Percentiles rank a stretch among this genome's conserved stretches.
These are phyloP conservation scores for Eueides isabella DNA, from an alignment of 1,140 invertebrate species.

Conservation along the genomic window DNA sequence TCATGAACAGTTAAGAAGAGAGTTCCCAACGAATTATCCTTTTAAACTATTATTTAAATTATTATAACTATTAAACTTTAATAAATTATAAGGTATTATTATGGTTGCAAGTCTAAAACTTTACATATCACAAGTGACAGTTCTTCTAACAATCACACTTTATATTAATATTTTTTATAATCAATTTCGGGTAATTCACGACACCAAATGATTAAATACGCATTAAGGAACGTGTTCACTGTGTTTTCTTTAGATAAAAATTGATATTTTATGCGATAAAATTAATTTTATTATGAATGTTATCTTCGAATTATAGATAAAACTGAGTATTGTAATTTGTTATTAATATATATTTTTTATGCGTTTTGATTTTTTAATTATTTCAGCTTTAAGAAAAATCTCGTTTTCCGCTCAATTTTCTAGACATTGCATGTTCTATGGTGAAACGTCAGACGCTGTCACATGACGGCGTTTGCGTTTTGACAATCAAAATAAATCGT, in stretches of 20 bases:
- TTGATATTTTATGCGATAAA: constrained; percentile 1
- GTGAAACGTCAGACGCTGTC: too few species aligned
- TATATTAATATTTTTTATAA: neutral
- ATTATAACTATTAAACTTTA: too few species aligned
- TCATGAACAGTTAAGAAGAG: too few species aligned
- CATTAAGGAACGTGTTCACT: constrained; percentile 1
- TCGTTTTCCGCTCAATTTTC: too few species aligned
- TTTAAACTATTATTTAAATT: too few species aligned
- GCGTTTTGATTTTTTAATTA: neutral
- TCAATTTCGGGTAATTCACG: constrained; percentile 1
- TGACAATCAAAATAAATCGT: too few species aligned
- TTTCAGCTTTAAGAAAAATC: neutral
- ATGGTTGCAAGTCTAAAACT: neutral
- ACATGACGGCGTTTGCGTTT: too few species aligned
- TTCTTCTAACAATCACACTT: neutral
- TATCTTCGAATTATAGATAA: neutral
- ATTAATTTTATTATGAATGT: neutral
- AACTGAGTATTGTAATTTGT: neutral
- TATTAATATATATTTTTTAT: neutral
- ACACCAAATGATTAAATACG: neutral
- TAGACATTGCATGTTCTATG: too few species aligned
- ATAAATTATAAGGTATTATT: too few species aligned
- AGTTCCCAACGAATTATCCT: too few species aligned
- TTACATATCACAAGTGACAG: neutral
- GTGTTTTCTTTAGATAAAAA: neutral